Evolutionary conservation across 2,888 invertebrate species (phyloP).

Genomic region (Podabrus alpinus): DNA sequence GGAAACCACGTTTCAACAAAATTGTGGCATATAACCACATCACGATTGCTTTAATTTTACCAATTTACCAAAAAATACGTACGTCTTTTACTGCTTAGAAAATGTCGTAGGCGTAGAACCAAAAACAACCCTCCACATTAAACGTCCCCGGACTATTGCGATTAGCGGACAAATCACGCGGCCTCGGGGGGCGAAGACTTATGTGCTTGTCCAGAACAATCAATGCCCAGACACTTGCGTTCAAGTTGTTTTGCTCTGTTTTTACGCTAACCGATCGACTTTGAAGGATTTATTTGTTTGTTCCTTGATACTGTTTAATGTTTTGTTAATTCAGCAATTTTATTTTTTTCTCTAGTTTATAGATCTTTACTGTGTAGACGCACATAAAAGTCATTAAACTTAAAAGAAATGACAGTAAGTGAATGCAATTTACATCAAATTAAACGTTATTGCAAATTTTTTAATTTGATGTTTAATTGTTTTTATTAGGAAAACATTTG

Average conservation of each 20-base stretch:
- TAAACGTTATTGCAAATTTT: neutral
- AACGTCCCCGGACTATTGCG: slow-evolving; percentile 49
- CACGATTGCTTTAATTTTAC: slow-evolving; percentile 40
- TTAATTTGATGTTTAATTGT: neutral
- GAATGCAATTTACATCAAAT: neutral
- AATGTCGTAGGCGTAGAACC: slow-evolving; percentile 39
- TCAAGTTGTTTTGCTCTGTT: slow-evolving; percentile 43
- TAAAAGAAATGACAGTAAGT: neutral
- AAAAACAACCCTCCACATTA: slow-evolving; percentile 44
- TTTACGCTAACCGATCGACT: slow-evolving; percentile 45
- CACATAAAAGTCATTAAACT: neutral
- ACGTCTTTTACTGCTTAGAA: slow-evolving; percentile 42
- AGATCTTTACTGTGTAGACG: neutral
- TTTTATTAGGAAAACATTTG: neutral
- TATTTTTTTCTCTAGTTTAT: neutral
- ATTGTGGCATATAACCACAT: slow-evolving; percentile 13
- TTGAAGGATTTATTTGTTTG: slow-evolving; percentile 53
- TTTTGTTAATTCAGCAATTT: slow-evolving; percentile 23
- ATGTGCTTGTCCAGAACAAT: slow-evolving; percentile 54
- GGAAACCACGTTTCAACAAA: slow-evolving; percentile 29
- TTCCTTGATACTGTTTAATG: slow-evolving; percentile 24
- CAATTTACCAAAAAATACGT: slow-evolving; percentile 43
- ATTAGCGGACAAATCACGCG: slow-evolving; percentile 56
- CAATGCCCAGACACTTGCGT: slow-evolving; percentile 49
- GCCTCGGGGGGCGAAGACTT: slow-evolving; percentile 50